Evolutionary conservation across 1,140 invertebrate species (phyloP), one percentile per base, ranked within the genome.

Genomic region (Phymastichus coffea): DNA sequence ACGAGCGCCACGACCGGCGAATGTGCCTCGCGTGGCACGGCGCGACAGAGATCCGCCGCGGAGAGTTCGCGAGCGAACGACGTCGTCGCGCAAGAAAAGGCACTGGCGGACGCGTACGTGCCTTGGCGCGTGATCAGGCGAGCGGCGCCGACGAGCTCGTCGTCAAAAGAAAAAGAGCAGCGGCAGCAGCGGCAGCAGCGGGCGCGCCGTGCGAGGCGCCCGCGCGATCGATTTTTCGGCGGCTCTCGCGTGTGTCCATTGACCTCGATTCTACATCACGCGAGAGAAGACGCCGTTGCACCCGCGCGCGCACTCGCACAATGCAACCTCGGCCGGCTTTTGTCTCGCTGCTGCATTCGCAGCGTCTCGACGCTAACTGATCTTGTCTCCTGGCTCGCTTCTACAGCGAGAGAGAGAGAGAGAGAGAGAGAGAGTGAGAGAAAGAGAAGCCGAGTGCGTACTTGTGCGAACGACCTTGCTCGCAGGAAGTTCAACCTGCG

Each of bases 211-310:
- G n/a, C n/a, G n/a, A n/a, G n/a, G n/a, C n/a, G n/a, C n/a, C n/a
- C n/a, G n/a, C n/a, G n/a, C n/a, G 54, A 61, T 61, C 58, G 58
- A 61, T 61, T 61, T n/a, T 61, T 48, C 33, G 51, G 58, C 8
- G 41, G 4, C 25, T 49, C 41, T 8, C 37, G 35, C 52, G 20
- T 52, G 25, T 56, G 46, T 61, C 52, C 59, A 56, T 56, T 61
- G 52, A 61, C 59, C 52, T 61, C 59, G 52, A 61, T 61, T 56
- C 46, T n/a, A n/a, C n/a, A n/a, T n/a, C n/a, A n/a, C n/a, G 12
- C 41, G 49, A 22, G 33, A 46, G 53, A 46, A 37, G 22, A 17
- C n/a, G n/a, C n/a, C n/a, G 28, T 17, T 3, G 17, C 26, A 17
- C 25, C 14, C 40, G 15, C 15, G 22, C 20, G 43, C 43, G 43